These are phyloP conservation scores for Ochlodes sylvanus DNA, from an alignment of 2,888 invertebrate genomes.

Conservation along the genomic window DNA sequence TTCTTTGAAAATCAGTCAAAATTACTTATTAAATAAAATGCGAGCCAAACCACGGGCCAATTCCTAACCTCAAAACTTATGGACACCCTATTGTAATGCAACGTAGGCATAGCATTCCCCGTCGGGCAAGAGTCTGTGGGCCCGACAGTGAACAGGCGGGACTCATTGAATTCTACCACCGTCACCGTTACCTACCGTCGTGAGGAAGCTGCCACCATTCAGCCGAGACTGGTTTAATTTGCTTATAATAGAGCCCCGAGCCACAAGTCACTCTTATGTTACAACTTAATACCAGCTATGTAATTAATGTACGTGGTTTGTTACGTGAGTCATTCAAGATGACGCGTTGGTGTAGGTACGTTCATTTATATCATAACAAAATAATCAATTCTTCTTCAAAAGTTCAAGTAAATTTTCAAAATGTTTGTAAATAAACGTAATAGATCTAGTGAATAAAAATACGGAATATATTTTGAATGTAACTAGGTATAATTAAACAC, in stretches of 20 bases:
- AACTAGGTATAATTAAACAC: no score
- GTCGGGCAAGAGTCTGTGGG: background rate
- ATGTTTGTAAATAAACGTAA: no score
- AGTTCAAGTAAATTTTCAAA: no score
- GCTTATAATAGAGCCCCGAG: slow-evolving; percentile 18
- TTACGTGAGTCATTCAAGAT: background rate
- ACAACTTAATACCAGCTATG: slow-evolving; percentile 21
- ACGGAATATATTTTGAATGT: no score
- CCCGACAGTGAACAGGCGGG: slow-evolving; percentile 23
- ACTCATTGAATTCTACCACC: slow-evolving; percentile 17
- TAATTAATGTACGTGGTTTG: slow-evolving; percentile 2
- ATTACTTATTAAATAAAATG: no score
- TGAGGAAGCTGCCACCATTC: slow-evolving; percentile 16
- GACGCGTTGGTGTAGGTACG: background rate
- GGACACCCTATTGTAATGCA: background rate
- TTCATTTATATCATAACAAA: background rate
- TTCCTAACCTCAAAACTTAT: background rate
- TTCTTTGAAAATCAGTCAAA: no score
- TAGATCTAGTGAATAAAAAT: no score
- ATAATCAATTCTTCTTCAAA: no score
- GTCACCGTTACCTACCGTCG: slow-evolving; percentile 1
- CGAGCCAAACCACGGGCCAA: no score
- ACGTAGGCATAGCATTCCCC: slow-evolving; percentile 12
- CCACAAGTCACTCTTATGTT: slow-evolving; percentile 8
- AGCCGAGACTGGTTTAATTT: slow-evolving; percentile 21